Percentiles rank a stretch among this genome's conserved stretches.
These are phyloP conservation scores for Platichthys stellatus DNA, from an alignment of 2,113 vertebrate species.

Conservation along the genomic window DNA sequence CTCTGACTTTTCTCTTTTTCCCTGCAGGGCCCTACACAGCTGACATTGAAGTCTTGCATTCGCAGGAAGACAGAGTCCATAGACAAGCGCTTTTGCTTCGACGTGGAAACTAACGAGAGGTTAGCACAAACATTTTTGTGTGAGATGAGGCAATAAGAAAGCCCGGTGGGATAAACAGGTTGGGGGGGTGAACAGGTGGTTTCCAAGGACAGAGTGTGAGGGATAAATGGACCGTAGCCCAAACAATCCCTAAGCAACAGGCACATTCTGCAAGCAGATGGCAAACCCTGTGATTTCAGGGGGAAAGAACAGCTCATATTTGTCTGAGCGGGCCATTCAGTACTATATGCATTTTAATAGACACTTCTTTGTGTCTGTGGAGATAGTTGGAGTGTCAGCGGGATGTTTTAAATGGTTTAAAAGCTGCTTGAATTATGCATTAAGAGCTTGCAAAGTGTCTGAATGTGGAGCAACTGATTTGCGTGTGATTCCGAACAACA, in stretches of 20 bases:
- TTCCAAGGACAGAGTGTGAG: conserved; percentile 67
- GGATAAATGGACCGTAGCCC: conserved; percentile 72
- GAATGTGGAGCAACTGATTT: too few relatives aligned
- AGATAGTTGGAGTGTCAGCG: conserved; percentile 19
- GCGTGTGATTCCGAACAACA: conserved; percentile 28
- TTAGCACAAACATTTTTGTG: conserved; percentile 66
- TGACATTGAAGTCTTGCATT: conserved; percentile 92
- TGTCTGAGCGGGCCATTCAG: conserved; percentile 39
- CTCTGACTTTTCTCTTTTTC: conserved; percentile 9
- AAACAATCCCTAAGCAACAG: conserved; percentile 67
- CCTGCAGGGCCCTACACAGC: conserved; percentile 84
- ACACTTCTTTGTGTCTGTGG: conserved; percentile 26
- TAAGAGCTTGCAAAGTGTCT: conserved; percentile 20
- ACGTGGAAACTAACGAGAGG: conserved; percentile 95
- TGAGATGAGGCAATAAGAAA: conserved; percentile 23
- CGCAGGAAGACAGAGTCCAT: conserved; percentile 95
- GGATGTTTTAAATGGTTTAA: conserved; percentile 53
- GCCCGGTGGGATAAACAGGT: conserved; percentile 68
- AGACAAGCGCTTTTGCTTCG: conserved; percentile 98
- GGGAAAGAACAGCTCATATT: conserved; percentile 63
- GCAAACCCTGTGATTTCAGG: conserved; percentile 72
- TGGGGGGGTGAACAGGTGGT: conserved; percentile 72
- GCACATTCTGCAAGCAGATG: conserved; percentile 80
- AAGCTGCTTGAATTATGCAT: conserved; percentile 49
- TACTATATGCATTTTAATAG: conserved; percentile 55